Base-by-base conservation (phyloP, 2,797 vertebrate species). In the Poecilia picta region DNA sequence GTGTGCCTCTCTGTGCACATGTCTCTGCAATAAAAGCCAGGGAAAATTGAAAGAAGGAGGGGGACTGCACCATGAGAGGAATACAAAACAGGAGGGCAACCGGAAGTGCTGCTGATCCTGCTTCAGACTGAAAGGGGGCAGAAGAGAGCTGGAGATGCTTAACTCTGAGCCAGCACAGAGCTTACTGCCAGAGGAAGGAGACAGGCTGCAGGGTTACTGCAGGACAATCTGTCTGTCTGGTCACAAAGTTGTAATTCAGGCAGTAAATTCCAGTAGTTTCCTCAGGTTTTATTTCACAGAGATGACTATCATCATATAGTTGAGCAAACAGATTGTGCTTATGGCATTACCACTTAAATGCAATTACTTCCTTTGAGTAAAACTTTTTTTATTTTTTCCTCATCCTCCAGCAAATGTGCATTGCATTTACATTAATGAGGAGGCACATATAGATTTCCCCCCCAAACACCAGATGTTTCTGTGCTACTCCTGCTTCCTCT, bases 31-130 rank as follows among this genome's bases (percentile, higher is more conserved):
- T 80, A 64, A 73, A 80, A 81, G 66, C 31, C 68, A 36, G 53
- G 43, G 62, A 41, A 72, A 75, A 85, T 33, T 55, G 81, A 84
- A 79, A 87, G 79, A 79, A 87, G 79, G 83, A 89, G 91, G 84
- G 85, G 89, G 90, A 74, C 87, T 89, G 90, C 89, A 73, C 16
- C 88, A 85, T 75, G 36, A 59, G 76, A 55, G 36, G 83, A 91
- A 89, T 87, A 90, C 79, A 83, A 92, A 92, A 70, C 79, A 82
- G 10, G 28, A 90, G 45, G 81, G 75, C 74, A 70, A 93, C 92
- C 94, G 93, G 94, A 95, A 95, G 92, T 95, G 70, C 81, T 89
- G 93, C 83, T 84, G 72, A 20, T 57, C 87, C 62, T 8, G 3
- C 28, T 73, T 80, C 43, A 13, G 55, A 89, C 93, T 89, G 89